Evolutionary conservation across 2,113 vertebrate species (phyloP), one percentile per base, ranked within the genome.

Genomic region (Daubentonia madagascariensis): DNA sequence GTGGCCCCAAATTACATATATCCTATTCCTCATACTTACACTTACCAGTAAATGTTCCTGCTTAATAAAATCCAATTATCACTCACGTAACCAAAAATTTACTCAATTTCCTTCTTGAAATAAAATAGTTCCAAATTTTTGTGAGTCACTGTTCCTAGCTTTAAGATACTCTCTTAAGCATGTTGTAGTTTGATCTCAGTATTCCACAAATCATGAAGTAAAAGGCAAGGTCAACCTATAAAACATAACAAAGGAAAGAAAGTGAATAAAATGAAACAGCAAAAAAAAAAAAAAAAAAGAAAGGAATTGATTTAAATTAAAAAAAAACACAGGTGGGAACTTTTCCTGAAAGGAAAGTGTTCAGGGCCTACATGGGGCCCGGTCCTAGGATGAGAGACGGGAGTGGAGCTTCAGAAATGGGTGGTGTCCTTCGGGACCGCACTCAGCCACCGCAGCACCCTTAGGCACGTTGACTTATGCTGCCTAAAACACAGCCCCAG

Each of bases 11-110:
- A 1, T 2, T 48, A 5, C 23, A 20, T 0, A 20, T 1, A 1
- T 2, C 16, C 57, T 7, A 1, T 28, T 16, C 3, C 2, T 16
- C 30, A 63, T 9, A 14, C 25, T n/a, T 18, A 9, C 75, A 20
- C 10, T 11, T 45, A 30, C 78, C 20, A 0, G 0, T n/a, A 5
- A 35, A 17, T 6, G 6, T 3, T 4, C 12, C 37, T 23, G 23
- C 32, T 7, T 1, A 9, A 3, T 30, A 2, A 28, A 68, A 17
- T 1, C 30, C 80, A 45, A 3, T 2, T 1, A 8, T 12, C 23
- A 4, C 23, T 16, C 13, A 0, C 1, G 13, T 8, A 3, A 30
- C 72, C 37, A 9, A 11, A 16, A 3, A 1, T 3, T 35, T 0
- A 0, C 14, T 52, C 43, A 5, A 13, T 0, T 16, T 50, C 40